Percentiles rank a stretch among this genome's conserved stretches.
Evolutionary conservation across 37 sponge, comb jelly and placozoan genomes (phyloP).

Genomic region (Cliona cf. orientalis): DNA sequence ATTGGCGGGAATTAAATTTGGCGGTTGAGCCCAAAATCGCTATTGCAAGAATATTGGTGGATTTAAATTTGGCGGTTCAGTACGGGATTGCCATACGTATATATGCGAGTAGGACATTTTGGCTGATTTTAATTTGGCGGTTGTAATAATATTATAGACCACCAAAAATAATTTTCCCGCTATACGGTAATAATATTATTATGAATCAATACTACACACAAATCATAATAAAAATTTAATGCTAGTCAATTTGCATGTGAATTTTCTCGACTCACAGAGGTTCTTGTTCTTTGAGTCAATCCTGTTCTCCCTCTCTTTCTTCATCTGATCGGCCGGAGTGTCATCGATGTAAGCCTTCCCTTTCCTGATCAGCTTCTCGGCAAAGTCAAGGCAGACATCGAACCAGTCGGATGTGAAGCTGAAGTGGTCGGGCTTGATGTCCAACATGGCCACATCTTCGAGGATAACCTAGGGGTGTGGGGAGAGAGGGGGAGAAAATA

Average conservation of each 20-base stretch:
- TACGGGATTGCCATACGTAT: too few relatives aligned
- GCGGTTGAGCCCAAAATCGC: too few relatives aligned
- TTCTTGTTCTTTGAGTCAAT: constrained; percentile 72
- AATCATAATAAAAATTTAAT: too few relatives aligned
- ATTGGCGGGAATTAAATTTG: too few relatives aligned
- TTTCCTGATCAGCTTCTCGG: constrained; percentile 65
- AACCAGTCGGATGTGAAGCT: constrained; percentile 93
- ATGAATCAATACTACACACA: neutral
- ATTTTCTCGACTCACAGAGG: constrained; percentile 72
- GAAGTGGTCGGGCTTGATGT: constrained; percentile 90
- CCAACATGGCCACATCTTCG: constrained; percentile 89
- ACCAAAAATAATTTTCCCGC: too few relatives aligned
- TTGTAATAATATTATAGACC: too few relatives aligned
- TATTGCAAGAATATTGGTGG: too few relatives aligned
- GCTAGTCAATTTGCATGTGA: too few relatives aligned
- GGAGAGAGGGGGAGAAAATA: neutral
- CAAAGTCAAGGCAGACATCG: constrained; percentile 66
- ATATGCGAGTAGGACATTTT: too few relatives aligned
- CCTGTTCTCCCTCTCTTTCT: constrained; percentile 81
- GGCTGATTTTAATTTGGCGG: too few relatives aligned
- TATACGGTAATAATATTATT: neutral
- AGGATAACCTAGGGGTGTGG: constrained; percentile 77
- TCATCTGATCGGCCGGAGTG: constrained; percentile 90
- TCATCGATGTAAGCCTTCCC: constrained; percentile 91
- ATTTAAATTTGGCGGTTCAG: too few relatives aligned